Percentiles rank a stretch among this genome's conserved stretches.
Evolutionary conservation across 2,888 invertebrate genomes (phyloP).

Genomic region (Reticulitermes lucifugus): DNA sequence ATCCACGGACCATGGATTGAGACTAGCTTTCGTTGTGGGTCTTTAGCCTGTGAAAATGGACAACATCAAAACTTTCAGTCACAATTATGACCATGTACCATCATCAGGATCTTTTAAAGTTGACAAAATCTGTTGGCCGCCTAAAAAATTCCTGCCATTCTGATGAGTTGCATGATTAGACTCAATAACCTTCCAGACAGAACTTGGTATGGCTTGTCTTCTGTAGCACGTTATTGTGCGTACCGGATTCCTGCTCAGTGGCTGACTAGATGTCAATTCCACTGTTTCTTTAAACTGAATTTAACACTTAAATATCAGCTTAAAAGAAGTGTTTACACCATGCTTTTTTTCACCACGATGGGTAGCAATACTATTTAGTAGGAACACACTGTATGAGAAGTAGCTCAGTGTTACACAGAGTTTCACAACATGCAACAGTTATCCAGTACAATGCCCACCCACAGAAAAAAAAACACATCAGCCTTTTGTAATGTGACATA

Average conservation of each 20-base stretch:
- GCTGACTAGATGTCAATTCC: background rate
- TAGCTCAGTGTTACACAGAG: background rate
- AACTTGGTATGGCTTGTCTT: no score
- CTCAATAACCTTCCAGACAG: no score
- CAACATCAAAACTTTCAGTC: no score
- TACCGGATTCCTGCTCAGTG: background rate
- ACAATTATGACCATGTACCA: no score
- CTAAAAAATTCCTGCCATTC: no score
- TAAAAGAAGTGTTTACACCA: background rate
- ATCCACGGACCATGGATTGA: no score
- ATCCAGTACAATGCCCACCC: background rate
- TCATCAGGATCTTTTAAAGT: no score
- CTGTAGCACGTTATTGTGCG: background rate
- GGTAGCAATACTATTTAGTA: background rate
- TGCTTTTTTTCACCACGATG: background rate
- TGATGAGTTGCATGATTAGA: no score
- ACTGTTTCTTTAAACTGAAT: background rate
- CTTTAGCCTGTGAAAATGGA: no score
- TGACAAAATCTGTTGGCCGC: no score
- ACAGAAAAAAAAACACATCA: background rate
- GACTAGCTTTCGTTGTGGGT: no score
- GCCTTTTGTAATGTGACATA: background rate
- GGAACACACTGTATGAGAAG: no score
- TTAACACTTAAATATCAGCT: background rate
- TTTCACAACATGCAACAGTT: background rate